Evolutionary conservation across 1,140 invertebrate species (phyloP).

Genomic region (Aphis gossypii): DNA sequence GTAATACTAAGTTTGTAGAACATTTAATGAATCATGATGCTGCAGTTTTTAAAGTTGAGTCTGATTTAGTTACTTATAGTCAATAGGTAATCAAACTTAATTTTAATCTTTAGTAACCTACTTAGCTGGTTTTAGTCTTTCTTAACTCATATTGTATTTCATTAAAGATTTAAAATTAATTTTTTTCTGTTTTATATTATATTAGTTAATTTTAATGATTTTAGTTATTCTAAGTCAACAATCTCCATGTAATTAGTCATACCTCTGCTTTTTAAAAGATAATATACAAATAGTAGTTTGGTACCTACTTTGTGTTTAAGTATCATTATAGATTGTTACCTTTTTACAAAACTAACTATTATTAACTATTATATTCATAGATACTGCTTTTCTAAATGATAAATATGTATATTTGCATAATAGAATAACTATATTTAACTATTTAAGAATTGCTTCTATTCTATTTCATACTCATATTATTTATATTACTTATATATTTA

Average conservation of each 20-base stretch:
- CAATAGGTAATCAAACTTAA: not conserved
- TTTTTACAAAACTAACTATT: not conserved
- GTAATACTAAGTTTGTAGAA: not conserved
- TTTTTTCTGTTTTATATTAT: not conserved
- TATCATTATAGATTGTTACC: too few species aligned
- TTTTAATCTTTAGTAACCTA: not conserved
- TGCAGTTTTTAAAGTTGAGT: slow-evolving; percentile 17
- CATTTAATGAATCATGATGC: slow-evolving; percentile 11
- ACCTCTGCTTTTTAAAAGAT: not conserved
- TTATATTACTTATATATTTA: not conserved
- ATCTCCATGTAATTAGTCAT: not conserved
- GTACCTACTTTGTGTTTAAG: too few species aligned
- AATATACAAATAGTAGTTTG: not conserved
- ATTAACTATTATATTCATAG: not conserved
- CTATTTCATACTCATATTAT: not conserved
- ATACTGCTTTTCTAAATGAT: not conserved
- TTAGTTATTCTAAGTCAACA: not conserved
- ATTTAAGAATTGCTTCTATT: not conserved
- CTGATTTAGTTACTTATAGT: not conserved
- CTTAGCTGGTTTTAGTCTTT: not conserved
- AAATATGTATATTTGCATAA: not conserved
- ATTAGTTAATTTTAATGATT: not conserved
- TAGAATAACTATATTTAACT: not conserved
- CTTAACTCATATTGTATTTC: not conserved
- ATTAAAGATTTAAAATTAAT: not conserved